Conservation (phyloP, 2,888 invertebrate species). For the Drosophila sordidapex region DNA sequence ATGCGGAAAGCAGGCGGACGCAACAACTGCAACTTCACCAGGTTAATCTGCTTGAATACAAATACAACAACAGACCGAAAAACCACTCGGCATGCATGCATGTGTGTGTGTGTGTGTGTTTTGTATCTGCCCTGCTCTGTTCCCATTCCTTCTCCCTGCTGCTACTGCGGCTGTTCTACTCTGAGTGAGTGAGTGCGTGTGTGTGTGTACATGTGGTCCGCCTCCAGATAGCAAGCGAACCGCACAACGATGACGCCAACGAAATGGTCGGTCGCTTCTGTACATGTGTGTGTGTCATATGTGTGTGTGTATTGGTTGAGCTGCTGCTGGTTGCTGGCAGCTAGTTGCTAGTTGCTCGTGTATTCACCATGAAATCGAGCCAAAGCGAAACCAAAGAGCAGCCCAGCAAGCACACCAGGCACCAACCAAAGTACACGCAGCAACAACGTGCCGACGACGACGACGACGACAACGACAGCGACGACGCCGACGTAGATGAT, state of each 20-base stretch:
- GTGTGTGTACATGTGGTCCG: conserved; percentile 70
- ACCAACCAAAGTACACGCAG: conserved; percentile 61
- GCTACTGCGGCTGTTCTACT: conserved; percentile 31
- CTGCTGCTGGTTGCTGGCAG: conserved; percentile 31
- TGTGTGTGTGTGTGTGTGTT: conserved; percentile 9
- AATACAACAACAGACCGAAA: conserved; percentile 24
- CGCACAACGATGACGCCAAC: conserved; percentile 77
- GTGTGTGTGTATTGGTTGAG: conserved; percentile 45
- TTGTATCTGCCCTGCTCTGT: conserved; percentile 46
- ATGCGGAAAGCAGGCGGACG: conserved; percentile 62
- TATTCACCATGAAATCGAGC: conserved; percentile 78
- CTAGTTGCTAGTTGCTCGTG: conserved; percentile 33
- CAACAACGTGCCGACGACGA: conserved; percentile 62
- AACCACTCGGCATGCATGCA: conserved; percentile 47
- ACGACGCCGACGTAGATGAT: conserved; percentile 56
- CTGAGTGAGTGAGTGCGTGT: conserved; percentile 20
- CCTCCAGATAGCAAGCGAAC: conserved; percentile 77
- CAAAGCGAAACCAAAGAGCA: conserved; percentile 74
- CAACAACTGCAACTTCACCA: conserved; percentile 52
- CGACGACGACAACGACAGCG: conserved; percentile 29
- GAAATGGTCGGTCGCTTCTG: conserved; percentile 50
- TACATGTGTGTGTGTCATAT: conserved; percentile 20
- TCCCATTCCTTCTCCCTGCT: neutral
- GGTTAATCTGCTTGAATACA: conserved; percentile 58
- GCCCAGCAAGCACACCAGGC: conserved; percentile 45